Conservation (phyloP, 2,888 invertebrate genomes). For the Pandemis corylana region DNA sequence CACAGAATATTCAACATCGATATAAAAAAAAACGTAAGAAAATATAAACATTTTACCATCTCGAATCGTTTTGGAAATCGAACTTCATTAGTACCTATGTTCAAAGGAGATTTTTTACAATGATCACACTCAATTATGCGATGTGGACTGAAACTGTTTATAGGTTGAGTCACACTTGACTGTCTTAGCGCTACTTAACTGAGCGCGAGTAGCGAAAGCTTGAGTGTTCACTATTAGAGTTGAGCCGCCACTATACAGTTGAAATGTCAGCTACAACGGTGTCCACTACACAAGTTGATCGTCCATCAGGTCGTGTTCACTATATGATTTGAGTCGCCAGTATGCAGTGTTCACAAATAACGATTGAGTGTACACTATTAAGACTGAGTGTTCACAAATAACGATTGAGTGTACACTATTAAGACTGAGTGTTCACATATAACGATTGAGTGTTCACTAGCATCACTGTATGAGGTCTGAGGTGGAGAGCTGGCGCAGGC, state of each 20-base stretch:
- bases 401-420: neutral
- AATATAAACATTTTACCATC: neutral
- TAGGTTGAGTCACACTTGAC: too few species aligned
- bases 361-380: neutral
- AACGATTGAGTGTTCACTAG: neutral
- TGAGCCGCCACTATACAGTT: too few species aligned
- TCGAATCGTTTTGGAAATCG: neutral
- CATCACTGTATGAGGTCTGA: slow-evolving; percentile 51
- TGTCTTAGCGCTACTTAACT: too few species aligned
- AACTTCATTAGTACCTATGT: neutral
- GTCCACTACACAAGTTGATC: neutral
- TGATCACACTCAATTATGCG: neutral
- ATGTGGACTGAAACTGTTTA: too few species aligned
- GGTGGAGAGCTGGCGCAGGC: slow-evolving; percentile 63
- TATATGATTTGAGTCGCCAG: neutral
- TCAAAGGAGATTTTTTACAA: neutral
- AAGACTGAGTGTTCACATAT: neutral
- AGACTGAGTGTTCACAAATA: neutral
- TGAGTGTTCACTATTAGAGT: neutral
- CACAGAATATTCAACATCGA: too few species aligned
- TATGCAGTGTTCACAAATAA: neutral
- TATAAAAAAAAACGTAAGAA: neutral
- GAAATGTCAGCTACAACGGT: too few species aligned
- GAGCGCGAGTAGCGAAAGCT: neutral
- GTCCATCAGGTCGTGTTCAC: neutral